Evolutionary conservation across 2,888 invertebrate genomes (phyloP).

Genomic region (Megastigmus dorsalis): DNA sequence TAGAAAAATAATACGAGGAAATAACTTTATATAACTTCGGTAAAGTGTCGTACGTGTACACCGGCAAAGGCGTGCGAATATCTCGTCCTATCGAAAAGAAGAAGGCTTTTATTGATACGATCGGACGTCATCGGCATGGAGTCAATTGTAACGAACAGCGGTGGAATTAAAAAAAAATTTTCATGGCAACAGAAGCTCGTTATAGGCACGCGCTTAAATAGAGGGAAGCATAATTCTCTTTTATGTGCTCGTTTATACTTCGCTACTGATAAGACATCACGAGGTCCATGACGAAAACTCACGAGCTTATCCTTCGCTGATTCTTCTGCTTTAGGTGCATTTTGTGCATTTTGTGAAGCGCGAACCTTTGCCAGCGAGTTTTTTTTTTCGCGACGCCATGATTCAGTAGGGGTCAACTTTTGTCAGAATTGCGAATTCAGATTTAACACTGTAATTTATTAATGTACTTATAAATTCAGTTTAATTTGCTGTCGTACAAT

Average conservation of each 20-base stretch:
- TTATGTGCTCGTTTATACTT: slow-evolving; percentile 4
- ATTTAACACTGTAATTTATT: no score
- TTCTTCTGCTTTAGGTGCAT: neutral
- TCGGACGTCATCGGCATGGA: no score
- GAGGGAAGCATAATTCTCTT: slow-evolving; percentile 22
- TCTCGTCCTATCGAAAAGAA: neutral
- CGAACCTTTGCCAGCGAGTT: no score
- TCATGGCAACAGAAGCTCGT: neutral
- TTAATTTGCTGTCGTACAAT: no score
- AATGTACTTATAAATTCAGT: no score
- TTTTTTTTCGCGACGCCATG: no score
- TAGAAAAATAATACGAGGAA: neutral
- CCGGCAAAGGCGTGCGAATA: neutral
- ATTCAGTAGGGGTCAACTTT: no score
- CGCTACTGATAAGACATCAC: slow-evolving; percentile 47
- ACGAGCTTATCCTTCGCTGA: slow-evolving; percentile 11
- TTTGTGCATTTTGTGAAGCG: no score
- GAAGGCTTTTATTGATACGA: no score
- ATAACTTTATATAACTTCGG: neutral
- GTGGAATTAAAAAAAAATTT: neutral
- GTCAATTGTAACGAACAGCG: neutral
- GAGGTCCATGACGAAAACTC: slow-evolving; percentile 48
- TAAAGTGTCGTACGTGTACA: neutral
- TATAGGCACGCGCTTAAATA: neutral
- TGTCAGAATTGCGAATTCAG: no score